Conservation (phyloP, 2,888 invertebrate genomes). For the Drosophila mayaguana region DNA sequence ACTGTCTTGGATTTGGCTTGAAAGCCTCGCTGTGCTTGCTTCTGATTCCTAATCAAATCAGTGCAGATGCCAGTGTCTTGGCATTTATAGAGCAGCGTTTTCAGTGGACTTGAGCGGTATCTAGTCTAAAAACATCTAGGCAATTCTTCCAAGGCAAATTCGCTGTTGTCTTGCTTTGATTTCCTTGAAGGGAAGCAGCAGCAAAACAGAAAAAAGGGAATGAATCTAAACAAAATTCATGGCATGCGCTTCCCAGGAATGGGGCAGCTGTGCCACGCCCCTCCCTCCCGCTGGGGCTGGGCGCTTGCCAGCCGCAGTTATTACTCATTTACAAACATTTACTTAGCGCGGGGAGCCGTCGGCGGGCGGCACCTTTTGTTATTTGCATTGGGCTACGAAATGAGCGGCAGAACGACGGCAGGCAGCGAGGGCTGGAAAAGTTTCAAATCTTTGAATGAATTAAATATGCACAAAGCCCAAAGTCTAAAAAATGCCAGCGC, state of each 20-base stretch:
- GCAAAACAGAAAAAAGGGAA: conserved; percentile 28
- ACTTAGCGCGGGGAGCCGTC: conserved; percentile 9
- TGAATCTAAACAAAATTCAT: conserved; percentile 65
- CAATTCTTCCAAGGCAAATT: background rate
- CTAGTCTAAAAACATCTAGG: background rate
- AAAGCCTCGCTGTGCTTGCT: conserved; percentile 3
- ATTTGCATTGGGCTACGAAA: conserved; percentile 67
- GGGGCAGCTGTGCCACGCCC: background rate
- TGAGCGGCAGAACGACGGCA: conserved; percentile 28
- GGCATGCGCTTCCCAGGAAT: conserved; percentile 39
- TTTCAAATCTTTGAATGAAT: conserved; percentile 70
- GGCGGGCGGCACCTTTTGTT: conserved; percentile 49
- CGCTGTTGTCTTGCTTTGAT: conserved; percentile 5
- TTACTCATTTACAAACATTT: conserved; percentile 73
- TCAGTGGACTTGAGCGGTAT: too few relatives aligned
- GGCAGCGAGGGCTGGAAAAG: conserved; percentile 44
- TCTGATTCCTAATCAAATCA: conserved; percentile 40
- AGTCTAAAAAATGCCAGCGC: conserved; percentile 42
- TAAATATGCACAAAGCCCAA: conserved; percentile 61
- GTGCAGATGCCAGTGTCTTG: conserved; percentile 9
- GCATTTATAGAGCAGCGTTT: too few relatives aligned
- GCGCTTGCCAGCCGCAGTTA: conserved; percentile 62
- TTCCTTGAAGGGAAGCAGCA: conserved; percentile 4
- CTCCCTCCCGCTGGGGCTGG: background rate
- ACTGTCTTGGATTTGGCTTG: background rate